phyloP scores from a whole-genome alignment of 1,140 invertebrate genomes.

The Mya arenaria region DNA sequence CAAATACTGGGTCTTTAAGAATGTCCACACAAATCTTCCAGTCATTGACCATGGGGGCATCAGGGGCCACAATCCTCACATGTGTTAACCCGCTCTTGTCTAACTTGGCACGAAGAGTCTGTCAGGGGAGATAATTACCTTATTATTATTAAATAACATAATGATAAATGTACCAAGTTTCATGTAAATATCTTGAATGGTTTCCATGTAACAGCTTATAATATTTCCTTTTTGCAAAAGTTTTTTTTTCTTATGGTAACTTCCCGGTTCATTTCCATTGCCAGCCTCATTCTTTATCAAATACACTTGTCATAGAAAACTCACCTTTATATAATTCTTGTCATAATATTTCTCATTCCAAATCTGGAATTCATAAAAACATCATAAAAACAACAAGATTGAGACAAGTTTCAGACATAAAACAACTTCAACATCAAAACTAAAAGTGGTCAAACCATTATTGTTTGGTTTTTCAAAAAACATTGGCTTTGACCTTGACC shows the following conservation, averaged over 20 bases:
- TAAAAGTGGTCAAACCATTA: no score
- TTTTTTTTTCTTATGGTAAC: no score
- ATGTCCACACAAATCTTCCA: slow-evolving; percentile 69
- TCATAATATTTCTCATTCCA: slow-evolving; percentile 77
- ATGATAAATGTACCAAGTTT: no score
- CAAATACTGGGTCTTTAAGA: slow-evolving; percentile 63
- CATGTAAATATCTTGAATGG: no score
- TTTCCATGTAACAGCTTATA: neutral
- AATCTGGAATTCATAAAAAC: slow-evolving; percentile 67
- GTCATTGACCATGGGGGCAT: slow-evolving; percentile 53
- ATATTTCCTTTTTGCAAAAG: neutral
- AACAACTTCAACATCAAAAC: no score
- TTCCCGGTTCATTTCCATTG: no score
- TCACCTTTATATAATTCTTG: slow-evolving; percentile 73
- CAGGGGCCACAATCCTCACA: slow-evolving; percentile 73
- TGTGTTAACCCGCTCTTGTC: slow-evolving; percentile 62
- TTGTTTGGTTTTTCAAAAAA: no score
- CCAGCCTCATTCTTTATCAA: no score
- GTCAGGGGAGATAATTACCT: no score
- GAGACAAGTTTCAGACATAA: no score
- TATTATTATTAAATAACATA: neutral
- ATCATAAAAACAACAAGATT: no score
- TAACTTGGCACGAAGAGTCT: slow-evolving; percentile 67
- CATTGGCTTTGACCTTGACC: no score
- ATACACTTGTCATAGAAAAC: neutral